Evolutionary conservation across 1,140 invertebrate genomes (phyloP).

Genomic region (Leucophenga varia): DNA sequence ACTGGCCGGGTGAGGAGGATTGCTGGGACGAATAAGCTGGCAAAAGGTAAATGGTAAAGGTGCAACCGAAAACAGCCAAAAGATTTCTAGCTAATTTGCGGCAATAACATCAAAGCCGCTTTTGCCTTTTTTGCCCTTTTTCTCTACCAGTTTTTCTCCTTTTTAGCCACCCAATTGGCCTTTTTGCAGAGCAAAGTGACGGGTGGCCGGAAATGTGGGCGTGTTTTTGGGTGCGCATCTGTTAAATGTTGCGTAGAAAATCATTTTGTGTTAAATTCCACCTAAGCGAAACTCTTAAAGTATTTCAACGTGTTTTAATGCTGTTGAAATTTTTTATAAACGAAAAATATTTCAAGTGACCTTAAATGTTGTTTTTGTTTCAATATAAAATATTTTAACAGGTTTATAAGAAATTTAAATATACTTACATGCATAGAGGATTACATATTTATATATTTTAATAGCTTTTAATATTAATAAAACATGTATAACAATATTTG

Average conservation of each 20-base stretch:
- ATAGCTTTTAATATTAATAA: no score
- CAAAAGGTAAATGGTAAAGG: constrained; percentile 26
- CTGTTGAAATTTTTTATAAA: background rate
- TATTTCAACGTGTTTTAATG: background rate
- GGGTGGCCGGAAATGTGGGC: constrained; percentile 18
- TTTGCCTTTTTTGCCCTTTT: constrained; percentile 23
- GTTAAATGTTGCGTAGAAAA: constrained; percentile 43
- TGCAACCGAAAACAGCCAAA: constrained; percentile 31
- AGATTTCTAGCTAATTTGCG: constrained; percentile 51
- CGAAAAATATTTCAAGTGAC: constrained; percentile 4
- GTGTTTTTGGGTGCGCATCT: constrained; percentile 13
- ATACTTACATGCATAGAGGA: no score
- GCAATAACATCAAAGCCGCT: constrained; percentile 47
- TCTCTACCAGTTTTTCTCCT: constrained; percentile 4
- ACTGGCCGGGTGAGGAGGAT: no score
- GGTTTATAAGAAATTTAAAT: no score
- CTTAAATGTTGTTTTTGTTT: constrained; percentile 5
- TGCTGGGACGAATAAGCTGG: constrained; percentile 11
- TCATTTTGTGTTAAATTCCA: constrained; percentile 16
- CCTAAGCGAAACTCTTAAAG: constrained; percentile 12
- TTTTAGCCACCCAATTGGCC: constrained; percentile 30
- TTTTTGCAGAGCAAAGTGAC: constrained; percentile 22
- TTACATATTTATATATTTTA: no score
- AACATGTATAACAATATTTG: no score
- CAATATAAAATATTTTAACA: constrained; percentile 8